Conservation (phyloP, 2,888 invertebrate genomes). For the Eledona agricola region DNA sequence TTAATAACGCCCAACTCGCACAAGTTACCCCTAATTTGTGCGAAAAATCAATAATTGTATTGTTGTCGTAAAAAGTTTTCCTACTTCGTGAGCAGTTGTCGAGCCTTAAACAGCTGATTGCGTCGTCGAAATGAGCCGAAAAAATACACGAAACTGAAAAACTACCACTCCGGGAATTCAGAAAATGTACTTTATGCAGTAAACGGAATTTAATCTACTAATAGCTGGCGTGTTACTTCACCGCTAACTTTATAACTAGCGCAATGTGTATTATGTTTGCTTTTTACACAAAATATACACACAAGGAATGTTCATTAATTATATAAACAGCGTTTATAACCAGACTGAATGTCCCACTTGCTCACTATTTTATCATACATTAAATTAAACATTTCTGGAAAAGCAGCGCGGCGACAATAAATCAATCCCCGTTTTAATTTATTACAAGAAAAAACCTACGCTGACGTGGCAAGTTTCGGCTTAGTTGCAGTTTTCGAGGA, state of each 20-base stretch:
- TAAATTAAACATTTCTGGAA: slow-evolving; percentile 28
- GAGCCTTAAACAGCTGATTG: slow-evolving; percentile 39
- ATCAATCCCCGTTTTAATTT: slow-evolving; percentile 21
- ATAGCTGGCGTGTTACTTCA: slow-evolving; percentile 46
- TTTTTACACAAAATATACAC: slow-evolving; percentile 35
- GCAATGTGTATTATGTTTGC: slow-evolving; percentile 36
- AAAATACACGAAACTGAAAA: no score
- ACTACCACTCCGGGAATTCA: slow-evolving; percentile 37
- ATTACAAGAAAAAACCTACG: slow-evolving; percentile 3
- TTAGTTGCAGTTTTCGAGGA: slow-evolving; percentile 27
- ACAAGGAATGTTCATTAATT: slow-evolving; percentile 32
- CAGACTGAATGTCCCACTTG: slow-evolving; percentile 23
- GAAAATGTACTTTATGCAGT: slow-evolving; percentile 39
- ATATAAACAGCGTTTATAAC: slow-evolving; percentile 24
- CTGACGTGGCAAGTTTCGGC: slow-evolving; percentile 18
- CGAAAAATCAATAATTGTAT: slow-evolving; percentile 55
- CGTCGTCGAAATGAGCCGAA: no score
- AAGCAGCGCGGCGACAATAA: slow-evolving; percentile 5
- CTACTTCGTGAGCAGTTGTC: slow-evolving; percentile 35
- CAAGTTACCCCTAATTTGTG: slow-evolving; percentile 52
- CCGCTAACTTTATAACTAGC: slow-evolving; percentile 42
- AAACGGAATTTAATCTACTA: slow-evolving; percentile 46
- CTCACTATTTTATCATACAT: slow-evolving; percentile 27
- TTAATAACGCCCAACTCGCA: slow-evolving; percentile 53
- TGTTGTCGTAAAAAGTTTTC: slow-evolving; percentile 47